Percentiles rank a stretch among this genome's conserved stretches.
Conservation (phyloP, 2,113 vertebrate species). For the Hippocampus comes region DNA sequence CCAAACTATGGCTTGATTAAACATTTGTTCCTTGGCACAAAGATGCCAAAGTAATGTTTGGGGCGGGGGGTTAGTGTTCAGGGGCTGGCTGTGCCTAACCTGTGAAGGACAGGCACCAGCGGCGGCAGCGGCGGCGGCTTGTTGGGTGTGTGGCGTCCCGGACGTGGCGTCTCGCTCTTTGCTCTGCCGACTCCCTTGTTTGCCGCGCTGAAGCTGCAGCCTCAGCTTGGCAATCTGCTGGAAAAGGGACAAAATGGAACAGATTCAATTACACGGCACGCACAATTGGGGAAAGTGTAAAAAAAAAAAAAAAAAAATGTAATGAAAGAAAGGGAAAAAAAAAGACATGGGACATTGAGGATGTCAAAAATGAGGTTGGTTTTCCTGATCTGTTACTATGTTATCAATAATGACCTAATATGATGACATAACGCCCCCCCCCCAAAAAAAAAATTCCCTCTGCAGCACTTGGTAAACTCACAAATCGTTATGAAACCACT, state of each 20-base stretch:
- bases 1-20: too few species aligned
- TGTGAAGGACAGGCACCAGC: slow-evolving; percentile 38
- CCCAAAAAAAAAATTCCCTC: background rate
- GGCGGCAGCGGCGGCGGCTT: slow-evolving; percentile 11
- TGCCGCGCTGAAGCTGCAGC: slow-evolving; percentile 89
- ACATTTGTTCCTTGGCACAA: too few species aligned
- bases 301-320: background rate
- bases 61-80: too few species aligned
- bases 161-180: slow-evolving; percentile 75
- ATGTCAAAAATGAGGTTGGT: background rate
- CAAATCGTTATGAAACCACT: background rate
- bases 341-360: background rate
- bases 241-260: slow-evolving; percentile 17
- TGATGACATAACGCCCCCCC: background rate
- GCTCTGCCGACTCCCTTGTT: slow-evolving; percentile 82
- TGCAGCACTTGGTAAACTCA: too few species aligned
- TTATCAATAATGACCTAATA: background rate
- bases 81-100: slow-evolving; percentile 30
- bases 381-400: background rate
- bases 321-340: background rate
- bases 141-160: slow-evolving; percentile 22
- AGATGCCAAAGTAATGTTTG: too few species aligned
- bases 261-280: slow-evolving; percentile 9
- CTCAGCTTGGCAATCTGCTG: slow-evolving; percentile 93
- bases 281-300: rapidly evolving